Percentiles rank a stretch among this genome's conserved stretches.
Conservation (phyloP, 2,113 vertebrate genomes). For the Poeciliopsis turrubarensis region DNA sequence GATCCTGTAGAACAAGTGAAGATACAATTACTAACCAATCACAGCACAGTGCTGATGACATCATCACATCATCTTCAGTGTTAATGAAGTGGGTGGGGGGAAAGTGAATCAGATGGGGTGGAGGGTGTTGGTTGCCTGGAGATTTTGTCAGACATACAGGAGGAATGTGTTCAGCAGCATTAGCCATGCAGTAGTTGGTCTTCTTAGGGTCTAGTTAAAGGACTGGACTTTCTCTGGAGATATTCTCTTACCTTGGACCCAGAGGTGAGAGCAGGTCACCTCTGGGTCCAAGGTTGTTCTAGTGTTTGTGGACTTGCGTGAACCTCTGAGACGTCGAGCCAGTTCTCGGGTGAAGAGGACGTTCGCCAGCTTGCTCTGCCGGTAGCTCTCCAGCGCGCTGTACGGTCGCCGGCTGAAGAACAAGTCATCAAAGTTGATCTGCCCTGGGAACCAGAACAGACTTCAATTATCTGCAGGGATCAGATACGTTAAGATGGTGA, state of each 20-base stretch:
- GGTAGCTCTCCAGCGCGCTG: constrained; percentile 73
- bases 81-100: too few relatives aligned
- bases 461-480: not conserved
- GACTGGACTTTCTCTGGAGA: too few relatives aligned
- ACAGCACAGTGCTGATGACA: not conserved
- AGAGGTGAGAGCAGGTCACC: too few relatives aligned
- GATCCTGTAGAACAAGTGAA: constrained; percentile 54
- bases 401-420: constrained; percentile 73
- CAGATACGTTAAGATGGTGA: not conserved
- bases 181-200: too few relatives aligned
- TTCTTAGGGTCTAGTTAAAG: too few relatives aligned
- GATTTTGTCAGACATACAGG: too few relatives aligned
- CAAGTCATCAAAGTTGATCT: constrained; percentile 76
- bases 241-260: too few relatives aligned
- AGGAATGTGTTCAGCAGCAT: too few relatives aligned
- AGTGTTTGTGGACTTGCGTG: not conserved
- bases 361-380: constrained; percentile 82
- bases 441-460: constrained; percentile 49
- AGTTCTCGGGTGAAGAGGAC: constrained; percentile 80
- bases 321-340: constrained; percentile 64
- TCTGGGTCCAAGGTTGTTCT: too few relatives aligned
- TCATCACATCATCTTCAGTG: not conserved
- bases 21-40: not conserved
- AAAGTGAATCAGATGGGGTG: too few relatives aligned
- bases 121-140: too few relatives aligned